Evolutionary conservation across 1,140 invertebrate species (phyloP).

Genomic region (Drosophila murphyi): DNA sequence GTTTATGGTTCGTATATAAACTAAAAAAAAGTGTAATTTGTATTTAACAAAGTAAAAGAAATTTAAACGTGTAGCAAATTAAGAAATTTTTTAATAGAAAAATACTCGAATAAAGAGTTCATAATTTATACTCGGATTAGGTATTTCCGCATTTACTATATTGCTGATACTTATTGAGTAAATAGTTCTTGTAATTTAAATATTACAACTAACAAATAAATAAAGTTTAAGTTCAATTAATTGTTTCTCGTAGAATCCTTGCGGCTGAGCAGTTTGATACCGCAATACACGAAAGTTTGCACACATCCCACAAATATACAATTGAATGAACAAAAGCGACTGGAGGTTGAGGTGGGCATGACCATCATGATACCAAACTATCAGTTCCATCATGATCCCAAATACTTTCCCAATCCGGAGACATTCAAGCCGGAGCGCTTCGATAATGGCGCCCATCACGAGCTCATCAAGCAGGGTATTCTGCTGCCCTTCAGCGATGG

Average conservation of each 20-base stretch:
- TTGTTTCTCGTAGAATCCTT: slow-evolving; percentile 58
- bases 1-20: slow-evolving; percentile 56
- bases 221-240: no score
- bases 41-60: no score
- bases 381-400: slow-evolving; percentile 87
- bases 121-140: no score
- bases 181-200: no score
- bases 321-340: slow-evolving; percentile 28
- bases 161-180: no score
- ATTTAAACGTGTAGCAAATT: no score
- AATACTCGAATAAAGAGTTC: no score
- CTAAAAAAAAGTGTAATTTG: no score
- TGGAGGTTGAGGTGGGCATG: slow-evolving; percentile 84
- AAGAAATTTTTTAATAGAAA: no score
- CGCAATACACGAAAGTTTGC: slow-evolving; percentile 73
- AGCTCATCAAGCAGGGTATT: slow-evolving; percentile 57
- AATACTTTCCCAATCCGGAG: slow-evolving; percentile 89
- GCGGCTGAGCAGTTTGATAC: slow-evolving; percentile 71
- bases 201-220: no score
- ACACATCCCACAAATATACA: slow-evolving; percentile 54
- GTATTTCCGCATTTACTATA: no score
- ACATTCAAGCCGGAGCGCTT: slow-evolving; percentile 90
- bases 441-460: slow-evolving; percentile 56
- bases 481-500: slow-evolving; percentile 79
- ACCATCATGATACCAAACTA: slow-evolving; percentile 86